Conservation (phyloP, 2,113 vertebrate species). For the Hymenochirus boettgeri region DNA sequence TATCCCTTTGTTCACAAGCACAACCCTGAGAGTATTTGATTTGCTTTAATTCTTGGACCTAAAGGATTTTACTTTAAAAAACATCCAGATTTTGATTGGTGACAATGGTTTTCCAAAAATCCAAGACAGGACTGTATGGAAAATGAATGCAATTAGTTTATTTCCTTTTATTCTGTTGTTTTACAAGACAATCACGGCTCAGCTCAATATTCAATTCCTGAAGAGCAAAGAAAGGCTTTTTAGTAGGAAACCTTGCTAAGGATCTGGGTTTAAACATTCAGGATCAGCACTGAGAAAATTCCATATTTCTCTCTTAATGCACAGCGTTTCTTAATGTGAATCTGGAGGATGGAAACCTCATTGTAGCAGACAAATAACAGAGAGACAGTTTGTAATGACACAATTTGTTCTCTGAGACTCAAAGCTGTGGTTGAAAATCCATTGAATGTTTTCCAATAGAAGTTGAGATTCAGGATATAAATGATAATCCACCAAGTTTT, state of each 20-base stretch:
- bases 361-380: slow-evolving; percentile 57
- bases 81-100: background rate
- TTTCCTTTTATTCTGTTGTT: slow-evolving; percentile 42
- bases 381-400: slow-evolving; percentile 60
- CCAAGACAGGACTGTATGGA: slow-evolving; percentile 8
- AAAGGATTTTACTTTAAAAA: slow-evolving; percentile 8
- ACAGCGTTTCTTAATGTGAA: slow-evolving; percentile 52
- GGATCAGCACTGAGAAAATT: slow-evolving; percentile 48
- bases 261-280: slow-evolving; percentile 54
- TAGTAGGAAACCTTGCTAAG: slow-evolving; percentile 58
- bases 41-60: slow-evolving; percentile 9
- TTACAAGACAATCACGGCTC: slow-evolving; percentile 24
- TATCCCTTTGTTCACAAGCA: slow-evolving; percentile 18
- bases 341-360: slow-evolving; percentile 50
- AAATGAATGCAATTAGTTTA: slow-evolving; percentile 48
- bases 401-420: slow-evolving; percentile 58
- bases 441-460: slow-evolving; percentile 63
- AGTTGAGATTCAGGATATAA: slow-evolving; percentile 64
- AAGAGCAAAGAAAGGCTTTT: slow-evolving; percentile 59
- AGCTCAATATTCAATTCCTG: slow-evolving; percentile 60
- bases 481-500: slow-evolving; percentile 70
- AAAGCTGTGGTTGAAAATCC: slow-evolving; percentile 68
- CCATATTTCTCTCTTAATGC: slow-evolving; percentile 55
- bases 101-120: slow-evolving; percentile 17
- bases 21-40: slow-evolving; percentile 5